Evolutionary conservation across 2,113 vertebrate genomes (phyloP).

Genomic region (Aphelocoma coerulescens): DNA sequence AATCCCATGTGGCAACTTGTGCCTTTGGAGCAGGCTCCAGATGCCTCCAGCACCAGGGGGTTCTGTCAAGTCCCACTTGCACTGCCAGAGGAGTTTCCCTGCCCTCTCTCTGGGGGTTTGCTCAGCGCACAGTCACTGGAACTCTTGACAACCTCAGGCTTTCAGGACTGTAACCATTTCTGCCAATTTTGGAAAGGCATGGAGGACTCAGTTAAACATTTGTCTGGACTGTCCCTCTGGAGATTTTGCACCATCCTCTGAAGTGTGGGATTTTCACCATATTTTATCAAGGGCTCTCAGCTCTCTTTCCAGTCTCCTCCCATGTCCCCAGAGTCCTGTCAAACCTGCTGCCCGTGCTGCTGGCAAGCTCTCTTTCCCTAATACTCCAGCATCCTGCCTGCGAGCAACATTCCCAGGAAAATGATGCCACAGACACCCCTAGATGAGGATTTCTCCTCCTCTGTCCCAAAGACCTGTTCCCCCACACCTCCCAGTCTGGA

Average conservation of each 20-base stretch:
- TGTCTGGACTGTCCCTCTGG: background rate
- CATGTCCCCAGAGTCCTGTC: background rate
- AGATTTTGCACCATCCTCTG: background rate
- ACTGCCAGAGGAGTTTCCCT: background rate
- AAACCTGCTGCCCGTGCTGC: background rate
- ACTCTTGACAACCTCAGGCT: background rate
- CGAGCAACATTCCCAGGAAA: background rate
- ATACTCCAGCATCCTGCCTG: background rate
- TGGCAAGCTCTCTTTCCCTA: background rate
- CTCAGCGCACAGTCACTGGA: background rate
- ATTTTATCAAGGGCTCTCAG: background rate
- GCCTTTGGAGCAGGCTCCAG: background rate
- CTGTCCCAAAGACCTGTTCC: background rate
- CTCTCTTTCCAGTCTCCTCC: background rate
- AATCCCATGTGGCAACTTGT: fast-evolving
- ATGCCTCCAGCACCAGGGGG: background rate
- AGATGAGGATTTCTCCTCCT: background rate
- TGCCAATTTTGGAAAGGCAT: background rate
- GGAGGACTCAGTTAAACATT: background rate
- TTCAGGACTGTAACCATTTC: background rate
- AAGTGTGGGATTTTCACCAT: background rate
- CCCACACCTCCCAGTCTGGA: fast-evolving
- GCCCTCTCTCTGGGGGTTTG: background rate
- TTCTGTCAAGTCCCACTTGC: background rate
- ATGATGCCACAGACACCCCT: background rate